Conservation (phyloP, 1,140 invertebrate species). For the Nasonia vitripennis region DNA sequence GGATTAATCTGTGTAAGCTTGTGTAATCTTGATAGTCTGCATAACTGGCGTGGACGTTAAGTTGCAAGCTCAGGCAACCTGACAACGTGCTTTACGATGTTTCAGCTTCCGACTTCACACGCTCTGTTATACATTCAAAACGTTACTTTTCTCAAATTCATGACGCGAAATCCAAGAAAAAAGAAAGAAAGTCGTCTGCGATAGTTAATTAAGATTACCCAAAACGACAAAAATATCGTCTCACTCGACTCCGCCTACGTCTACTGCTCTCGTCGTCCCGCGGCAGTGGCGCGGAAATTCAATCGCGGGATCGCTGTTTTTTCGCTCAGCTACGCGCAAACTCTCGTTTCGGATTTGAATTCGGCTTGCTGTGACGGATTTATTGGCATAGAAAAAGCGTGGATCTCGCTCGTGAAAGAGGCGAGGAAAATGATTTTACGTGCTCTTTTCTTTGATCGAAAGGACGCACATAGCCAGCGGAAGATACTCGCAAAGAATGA, state of each 20-base stretch:
- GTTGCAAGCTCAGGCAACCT: not conserved
- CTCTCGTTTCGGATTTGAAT: not conserved
- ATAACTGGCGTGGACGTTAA: not conserved
- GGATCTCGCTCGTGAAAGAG: not conserved
- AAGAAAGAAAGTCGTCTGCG: too few relatives aligned
- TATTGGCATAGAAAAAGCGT: not conserved
- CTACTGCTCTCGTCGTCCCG: too few relatives aligned
- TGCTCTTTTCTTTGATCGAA: not conserved
- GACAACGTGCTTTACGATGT: not conserved
- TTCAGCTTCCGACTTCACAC: not conserved
- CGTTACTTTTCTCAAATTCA: too few relatives aligned
- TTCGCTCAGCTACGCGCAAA: not conserved
- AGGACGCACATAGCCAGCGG: not conserved
- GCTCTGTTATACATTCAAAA: not conserved
- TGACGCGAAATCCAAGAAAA: too few relatives aligned
- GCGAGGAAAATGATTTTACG: conserved; percentile 1
- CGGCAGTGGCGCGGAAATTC: not conserved
- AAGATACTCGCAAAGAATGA: not conserved
- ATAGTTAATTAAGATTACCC: not conserved
- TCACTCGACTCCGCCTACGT: not conserved
- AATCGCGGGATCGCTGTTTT: not conserved
- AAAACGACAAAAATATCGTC: not conserved
- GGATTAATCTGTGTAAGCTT: not conserved
- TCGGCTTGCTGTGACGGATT: conserved; percentile 6
- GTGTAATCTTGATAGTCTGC: not conserved